Evolutionary conservation across 2,113 vertebrate genomes (phyloP), one percentile per base, ranked within the genome.

Genomic region (Podarcis raffonei): DNA sequence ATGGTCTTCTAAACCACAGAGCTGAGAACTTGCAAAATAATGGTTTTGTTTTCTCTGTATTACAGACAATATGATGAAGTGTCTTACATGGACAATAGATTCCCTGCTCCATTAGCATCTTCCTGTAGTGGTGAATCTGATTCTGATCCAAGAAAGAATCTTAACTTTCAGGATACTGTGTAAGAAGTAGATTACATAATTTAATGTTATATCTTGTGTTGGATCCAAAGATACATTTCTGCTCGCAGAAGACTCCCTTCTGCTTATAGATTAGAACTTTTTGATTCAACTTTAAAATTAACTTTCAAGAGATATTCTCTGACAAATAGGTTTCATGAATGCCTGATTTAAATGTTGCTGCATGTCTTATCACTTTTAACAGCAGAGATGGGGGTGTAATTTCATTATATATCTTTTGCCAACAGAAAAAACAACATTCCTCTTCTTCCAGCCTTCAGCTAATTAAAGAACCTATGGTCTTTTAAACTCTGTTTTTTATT

Each of bases 151-250:
- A 84, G 95, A 86, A 94, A 93, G 82, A 98, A 93, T 89, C 96
- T 98, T 32, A 97, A 95, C 90, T 98, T 98, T 92, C 96, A 71
- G 85, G 98, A 98, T 95, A 97, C 98, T 81, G 72, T 95, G 98
- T 99, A 92, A 98, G 98, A 98, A 87, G 90, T 53, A 27, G 6
- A 7, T 87, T 32, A 30, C 82, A 32, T 15, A 9, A 35, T 22
- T 6, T 27, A 66, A 82, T 42, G 18, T 62, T 62, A 18, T 16
- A 66, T 76, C 22, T 75, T 37, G 13, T 11, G 6, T 39, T 68
- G 32, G 13, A 82, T 62, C 62, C 35, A 22, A 66, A 18, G 35
- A 65, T 82, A 30, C 32, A 8, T 23, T 62, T 81, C 32, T 6
- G 62, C 16, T 39, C 59, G 25, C 62, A 66, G 35, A 82, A 32